phyloP scores from a whole-genome alignment of 2,888 invertebrate genomes.

The Drosophila birchii region DNA sequence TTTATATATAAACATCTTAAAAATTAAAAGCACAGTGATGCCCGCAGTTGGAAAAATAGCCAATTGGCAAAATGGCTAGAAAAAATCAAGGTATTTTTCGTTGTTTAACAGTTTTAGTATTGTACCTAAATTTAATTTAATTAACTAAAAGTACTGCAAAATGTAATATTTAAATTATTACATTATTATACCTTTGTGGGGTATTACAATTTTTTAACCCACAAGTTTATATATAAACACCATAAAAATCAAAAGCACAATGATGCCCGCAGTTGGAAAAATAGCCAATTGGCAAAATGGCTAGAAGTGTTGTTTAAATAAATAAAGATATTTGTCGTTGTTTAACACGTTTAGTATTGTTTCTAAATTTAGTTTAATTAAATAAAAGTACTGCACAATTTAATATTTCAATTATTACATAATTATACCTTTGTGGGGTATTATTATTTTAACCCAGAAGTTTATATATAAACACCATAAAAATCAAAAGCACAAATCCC shows the following conservation, averaged over 20 bases:
- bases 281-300: slow-evolving; percentile 2
- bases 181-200: no score
- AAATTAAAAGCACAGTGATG: no score
- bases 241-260: no score
- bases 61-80: neutral
- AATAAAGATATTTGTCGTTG: neutral
- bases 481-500: neutral
- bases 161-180: neutral
- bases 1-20: no score
- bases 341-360: neutral
- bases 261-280: neutral
- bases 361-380: neutral
- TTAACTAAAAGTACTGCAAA: neutral
- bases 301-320: neutral
- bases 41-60: neutral
- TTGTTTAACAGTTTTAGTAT: neutral
- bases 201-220: no score
- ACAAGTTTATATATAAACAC: no score
- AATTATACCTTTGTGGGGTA: no score
- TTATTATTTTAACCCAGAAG: no score
- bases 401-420: neutral
- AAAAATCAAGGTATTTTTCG: neutral
- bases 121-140: neutral
- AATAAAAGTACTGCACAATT: neutral
- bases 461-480: neutral